phyloP scores from a whole-genome alignment of 2,113 vertebrate genomes.

The Hystrix cristata region DNA sequence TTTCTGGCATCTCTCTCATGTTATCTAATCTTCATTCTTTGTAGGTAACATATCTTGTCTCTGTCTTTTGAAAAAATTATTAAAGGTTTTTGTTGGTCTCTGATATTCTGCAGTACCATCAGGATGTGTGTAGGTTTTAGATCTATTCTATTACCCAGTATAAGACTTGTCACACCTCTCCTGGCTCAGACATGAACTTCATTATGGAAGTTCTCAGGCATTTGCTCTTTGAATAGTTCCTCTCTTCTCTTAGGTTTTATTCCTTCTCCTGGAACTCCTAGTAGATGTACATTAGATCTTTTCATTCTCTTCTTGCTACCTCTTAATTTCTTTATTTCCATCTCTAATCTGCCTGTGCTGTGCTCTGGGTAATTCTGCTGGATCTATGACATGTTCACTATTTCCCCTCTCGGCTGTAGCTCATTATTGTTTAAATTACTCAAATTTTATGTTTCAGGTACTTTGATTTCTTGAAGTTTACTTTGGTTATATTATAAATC shows the following conservation, averaged over 20 bases:
- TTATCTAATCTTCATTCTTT: neutral
- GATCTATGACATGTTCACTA: neutral
- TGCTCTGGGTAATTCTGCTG: neutral
- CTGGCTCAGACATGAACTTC: neutral
- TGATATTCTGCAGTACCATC: constrained; percentile 8
- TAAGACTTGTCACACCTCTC: neutral
- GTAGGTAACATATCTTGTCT: neutral
- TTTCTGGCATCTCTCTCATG: neutral
- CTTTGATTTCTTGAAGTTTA: neutral
- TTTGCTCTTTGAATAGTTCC: neutral
- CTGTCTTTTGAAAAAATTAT: neutral
- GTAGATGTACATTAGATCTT: neutral
- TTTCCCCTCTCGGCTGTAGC: neutral
- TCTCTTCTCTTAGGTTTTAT: neutral
- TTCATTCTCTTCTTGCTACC: neutral
- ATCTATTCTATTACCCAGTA: neutral
- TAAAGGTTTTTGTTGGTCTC: constrained; percentile 18
- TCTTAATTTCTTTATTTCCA: neutral
- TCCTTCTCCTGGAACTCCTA: neutral
- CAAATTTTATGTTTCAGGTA: neutral
- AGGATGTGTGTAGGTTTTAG: neutral
- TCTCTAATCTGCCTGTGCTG: neutral
- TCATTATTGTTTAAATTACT: neutral
- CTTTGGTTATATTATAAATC: neutral
- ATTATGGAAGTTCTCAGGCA: neutral